Base-by-base conservation (phyloP, 2,797 vertebrate species). In the Rhadinocentrus ornatus region DNA sequence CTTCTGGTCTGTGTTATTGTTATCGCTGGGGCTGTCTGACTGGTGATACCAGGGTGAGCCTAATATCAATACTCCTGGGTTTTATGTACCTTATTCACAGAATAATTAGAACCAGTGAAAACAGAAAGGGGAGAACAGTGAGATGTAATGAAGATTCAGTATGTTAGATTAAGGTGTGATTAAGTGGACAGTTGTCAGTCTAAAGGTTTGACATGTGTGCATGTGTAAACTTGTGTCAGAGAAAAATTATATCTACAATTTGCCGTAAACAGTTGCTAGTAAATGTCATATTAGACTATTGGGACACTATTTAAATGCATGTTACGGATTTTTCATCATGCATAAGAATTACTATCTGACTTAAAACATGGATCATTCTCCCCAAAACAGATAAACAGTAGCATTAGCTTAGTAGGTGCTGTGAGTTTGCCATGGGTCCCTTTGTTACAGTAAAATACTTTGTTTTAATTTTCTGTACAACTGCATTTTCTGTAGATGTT, bases 1-100 rank as follows among this genome's bases (percentile, higher is more conserved):
- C 62, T 72, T 56, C 59, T 60, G 54, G 32, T 71, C 61, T 29
- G 71, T 63, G 46, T 50, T 37, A 70, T 62, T 71, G 66, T 77
- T 78, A 39, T 72, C 15, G 7, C 8, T 81, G 65, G 78, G 54
- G n/a, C 27, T 2, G 52, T 56, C 46, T 6, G 52, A 37, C 41
- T 34, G 22, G 27, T 52, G 35, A 75, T 79, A 58, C 62, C 69
- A 66, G 56, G 62, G 56, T 12, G 4, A 58, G 9, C 48, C 55
- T 78, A 70, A 83, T 57, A 73, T 61, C 59, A 24, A 22, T 34
- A 60, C 27, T 13, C 44, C 2, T 4, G 31, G 48, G 44, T 22
- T 57, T 66, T 35, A 39, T 53, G 24, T n/a, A n/a, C n/a, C n/a
- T n/a, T n/a, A n/a, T n/a, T n/a, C 15, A 53, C 7, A 20, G 62